Conservation (phyloP, 2,797 vertebrate genomes). For the Diglossa cyanea region DNA sequence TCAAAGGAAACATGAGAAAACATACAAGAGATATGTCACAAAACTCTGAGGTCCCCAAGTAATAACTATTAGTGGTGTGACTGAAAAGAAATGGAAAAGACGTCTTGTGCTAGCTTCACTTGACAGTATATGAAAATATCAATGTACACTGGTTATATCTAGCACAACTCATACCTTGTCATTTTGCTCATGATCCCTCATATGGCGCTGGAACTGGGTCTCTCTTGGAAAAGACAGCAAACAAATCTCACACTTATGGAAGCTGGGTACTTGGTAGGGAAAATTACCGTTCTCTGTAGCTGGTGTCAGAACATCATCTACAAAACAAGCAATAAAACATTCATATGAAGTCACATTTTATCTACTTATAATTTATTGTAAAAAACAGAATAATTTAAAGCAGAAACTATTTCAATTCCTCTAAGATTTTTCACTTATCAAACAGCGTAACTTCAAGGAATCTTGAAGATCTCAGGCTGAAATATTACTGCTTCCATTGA, state of each 20-base stretch:
- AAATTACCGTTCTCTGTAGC: constrained; percentile 75
- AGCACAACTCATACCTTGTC: constrained; percentile 85
- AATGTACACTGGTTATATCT: background rate
- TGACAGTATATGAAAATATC: background rate
- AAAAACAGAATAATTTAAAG: background rate
- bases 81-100: background rate
- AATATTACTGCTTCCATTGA: background rate
- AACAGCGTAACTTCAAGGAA: background rate
- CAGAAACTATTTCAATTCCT: background rate
- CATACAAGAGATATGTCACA: background rate
- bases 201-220: constrained; percentile 93
- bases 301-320: constrained; percentile 79
- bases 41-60: background rate
- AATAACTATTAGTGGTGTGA: background rate
- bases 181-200: constrained; percentile 91
- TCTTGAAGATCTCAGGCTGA: background rate
- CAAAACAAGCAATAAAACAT: constrained; percentile 51
- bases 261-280: constrained; percentile 79
- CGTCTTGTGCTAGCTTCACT: background rate
- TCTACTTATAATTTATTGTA: background rate
- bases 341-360: background rate
- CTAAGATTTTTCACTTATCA: background rate
- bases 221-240: constrained; percentile 89
- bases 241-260: constrained; percentile 90
- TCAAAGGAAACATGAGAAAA: background rate